Base-by-base conservation (phyloP, 1,140 invertebrate species). In the Panonychus citri region DNA sequence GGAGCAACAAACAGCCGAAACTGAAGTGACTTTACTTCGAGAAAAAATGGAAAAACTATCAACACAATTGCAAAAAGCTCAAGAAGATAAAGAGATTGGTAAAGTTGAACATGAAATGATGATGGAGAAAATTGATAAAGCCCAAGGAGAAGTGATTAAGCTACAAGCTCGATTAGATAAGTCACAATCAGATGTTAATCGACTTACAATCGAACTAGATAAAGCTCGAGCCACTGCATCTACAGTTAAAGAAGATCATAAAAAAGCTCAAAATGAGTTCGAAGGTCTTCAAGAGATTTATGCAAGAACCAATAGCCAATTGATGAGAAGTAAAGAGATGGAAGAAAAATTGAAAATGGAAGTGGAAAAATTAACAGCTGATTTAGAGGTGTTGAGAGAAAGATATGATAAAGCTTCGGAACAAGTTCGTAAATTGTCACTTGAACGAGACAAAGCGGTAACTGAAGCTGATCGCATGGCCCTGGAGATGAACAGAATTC, bases 331-430 rank as follows among this genome's bases (percentile, higher is more conserved):
- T 25, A 86, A 88, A 67, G 87, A 91, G 66, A 76, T 80, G 62
- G 87, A 91, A 72, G 86, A 90, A 60, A 89, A 90, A 66, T 79
- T 82, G 12, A 85, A 87, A 66, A 82, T 84, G 64, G 85, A 88
- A 62, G 74, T 88, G 58, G 85, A 89, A 63, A 75, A 82, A 62
- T 65, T 82, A 54, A 71, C 75, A 59, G 77, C 85, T 48, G 83
- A 86, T 64, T 68, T 85, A 3, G 81, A 85, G 67, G 83, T 90
- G 75, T 76, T 85, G 48, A 76, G 84, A n/a, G 86, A 90, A 64
- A 76, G 85, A 42, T 85, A 84, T 66, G 86, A 90, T 61, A 90
- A 90, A 67, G 74, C 81, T 3, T 83, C 86, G 65, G 81, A 82
- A 43, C 85, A 90, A 66, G 68, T 86, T 28, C 25, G 34, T 30